Evolutionary conservation across 2,113 vertebrate genomes (phyloP).

Genomic region (Passerina amoena): DNA sequence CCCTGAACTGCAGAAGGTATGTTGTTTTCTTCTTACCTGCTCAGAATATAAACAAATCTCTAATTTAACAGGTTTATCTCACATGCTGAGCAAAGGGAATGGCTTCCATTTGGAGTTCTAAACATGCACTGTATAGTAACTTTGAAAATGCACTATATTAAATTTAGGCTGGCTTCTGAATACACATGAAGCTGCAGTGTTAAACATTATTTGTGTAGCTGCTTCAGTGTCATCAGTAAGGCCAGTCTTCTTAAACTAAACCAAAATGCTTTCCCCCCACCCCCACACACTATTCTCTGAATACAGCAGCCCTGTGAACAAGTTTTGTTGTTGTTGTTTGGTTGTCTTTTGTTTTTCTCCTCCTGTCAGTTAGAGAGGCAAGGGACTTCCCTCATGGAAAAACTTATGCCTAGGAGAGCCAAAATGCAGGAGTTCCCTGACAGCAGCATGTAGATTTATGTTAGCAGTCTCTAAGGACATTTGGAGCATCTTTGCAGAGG

Average conservation of each 20-base stretch:
- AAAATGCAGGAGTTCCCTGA: neutral
- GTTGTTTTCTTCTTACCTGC: slow-evolving; percentile 32
- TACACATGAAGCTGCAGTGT: neutral
- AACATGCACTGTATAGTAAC: neutral
- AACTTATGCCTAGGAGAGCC: neutral
- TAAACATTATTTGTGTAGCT: neutral
- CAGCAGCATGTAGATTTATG: neutral
- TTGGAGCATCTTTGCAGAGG: neutral
- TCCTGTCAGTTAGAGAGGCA: neutral
- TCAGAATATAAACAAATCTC: slow-evolving; percentile 56
- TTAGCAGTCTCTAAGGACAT: neutral
- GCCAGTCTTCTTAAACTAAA: neutral
- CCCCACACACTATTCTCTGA: fast-evolving
- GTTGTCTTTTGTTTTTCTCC: neutral
- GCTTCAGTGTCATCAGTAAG: neutral
- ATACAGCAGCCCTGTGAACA: neutral
- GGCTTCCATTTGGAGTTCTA: slow-evolving; percentile 30
- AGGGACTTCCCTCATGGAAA: neutral
- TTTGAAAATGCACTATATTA: slow-evolving; percentile 15
- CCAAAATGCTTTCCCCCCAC: neutral
- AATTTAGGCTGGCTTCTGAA: slow-evolving; percentile 8
- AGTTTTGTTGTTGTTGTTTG: neutral
- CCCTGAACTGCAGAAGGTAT: neutral
- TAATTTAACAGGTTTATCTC: slow-evolving; percentile 3
- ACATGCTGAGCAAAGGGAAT: neutral